Evolutionary conservation across 37 sponge, comb jelly and placozoan genomes (phyloP), one percentile per base, ranked within the genome.

Genomic region (Axinella damicornis): DNA sequence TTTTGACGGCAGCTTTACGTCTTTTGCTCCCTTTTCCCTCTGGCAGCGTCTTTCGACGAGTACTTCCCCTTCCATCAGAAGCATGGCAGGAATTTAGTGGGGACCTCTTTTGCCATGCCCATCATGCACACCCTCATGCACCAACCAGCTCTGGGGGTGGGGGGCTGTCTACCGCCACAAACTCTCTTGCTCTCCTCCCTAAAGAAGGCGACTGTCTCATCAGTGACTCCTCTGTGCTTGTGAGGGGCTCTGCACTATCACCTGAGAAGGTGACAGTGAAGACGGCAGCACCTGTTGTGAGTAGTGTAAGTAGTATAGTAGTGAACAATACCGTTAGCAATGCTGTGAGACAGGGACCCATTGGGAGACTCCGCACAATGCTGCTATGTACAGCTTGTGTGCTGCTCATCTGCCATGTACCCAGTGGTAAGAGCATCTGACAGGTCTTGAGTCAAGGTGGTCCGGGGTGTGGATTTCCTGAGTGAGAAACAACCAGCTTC

Each of bases 11-110:
- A 9, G 46, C 46, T 46, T 46, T 46, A n/a, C 9, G 46, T 46
- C 46, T 46, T 46, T 12, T 46, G 4, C 46, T 46, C 9, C 46
- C 46, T 9, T 9, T 40, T 36, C 33, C 61, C 60, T 14, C 34
- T 30, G 64, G 63, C 60, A 86, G 81, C 62, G 36, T 25, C 21
- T 70, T 93, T 55, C 24, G 71, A 28, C 65, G 88, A 65, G 77
- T 72, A 30, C 77, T 93, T 1, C 86, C 93, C n/a, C 73, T 93
- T 17, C 93, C 93, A n/a, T 88, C 89, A 4, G 76, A 82, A 0
- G 67, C 76, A 18, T 93, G 89, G 82, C 31, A 70, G 22, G 93
- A 88, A 34, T 35, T 88, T 25, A 41, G 57, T 69, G 73, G 69
- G 27, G 59, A 78, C 25, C 24, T 80, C 27, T 92, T 88, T 66